Evolutionary conservation across 2,888 invertebrate species (phyloP).

Genomic region (Metacarcinus magister): DNA sequence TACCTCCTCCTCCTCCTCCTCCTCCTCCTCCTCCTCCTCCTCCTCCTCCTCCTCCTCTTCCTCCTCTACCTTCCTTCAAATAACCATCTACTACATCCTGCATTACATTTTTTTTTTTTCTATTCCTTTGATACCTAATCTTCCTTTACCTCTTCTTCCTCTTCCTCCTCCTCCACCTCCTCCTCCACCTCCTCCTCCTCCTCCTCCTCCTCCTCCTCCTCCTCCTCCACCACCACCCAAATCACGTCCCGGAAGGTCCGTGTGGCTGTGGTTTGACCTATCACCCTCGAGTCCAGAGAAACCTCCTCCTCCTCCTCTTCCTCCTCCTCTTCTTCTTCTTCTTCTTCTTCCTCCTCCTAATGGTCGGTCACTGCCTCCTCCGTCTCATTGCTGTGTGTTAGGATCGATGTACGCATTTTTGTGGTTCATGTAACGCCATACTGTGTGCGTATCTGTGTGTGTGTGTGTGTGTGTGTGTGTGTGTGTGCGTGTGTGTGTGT

Average conservation of each 20-base stretch:
- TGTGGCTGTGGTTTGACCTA: constrained; percentile 51
- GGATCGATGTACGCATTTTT: constrained; percentile 7
- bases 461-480: constrained; percentile 38
- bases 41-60: background rate
- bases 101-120: background rate
- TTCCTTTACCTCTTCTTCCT: background rate
- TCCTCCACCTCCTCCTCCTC: background rate
- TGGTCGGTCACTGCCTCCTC: constrained; percentile 16
- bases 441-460: background rate
- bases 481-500: constrained; percentile 30
- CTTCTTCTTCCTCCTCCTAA: constrained; percentile 5
- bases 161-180: background rate
- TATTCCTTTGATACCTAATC: background rate
- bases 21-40: background rate
- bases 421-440: background rate
- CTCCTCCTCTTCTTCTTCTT: constrained; percentile 21
- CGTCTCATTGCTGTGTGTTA: background rate
- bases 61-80: background rate
- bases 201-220: background rate
- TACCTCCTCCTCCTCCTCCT: background rate
- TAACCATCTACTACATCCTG: background rate
- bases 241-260: constrained; percentile 45
- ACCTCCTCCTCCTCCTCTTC: constrained; percentile 12
- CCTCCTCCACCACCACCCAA: background rate
- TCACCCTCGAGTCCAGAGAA: background rate